Percentiles rank a stretch among this genome's conserved stretches.
phyloP scores from a whole-genome alignment of 2,113 vertebrate species.

The Polyodon spathula region DNA sequence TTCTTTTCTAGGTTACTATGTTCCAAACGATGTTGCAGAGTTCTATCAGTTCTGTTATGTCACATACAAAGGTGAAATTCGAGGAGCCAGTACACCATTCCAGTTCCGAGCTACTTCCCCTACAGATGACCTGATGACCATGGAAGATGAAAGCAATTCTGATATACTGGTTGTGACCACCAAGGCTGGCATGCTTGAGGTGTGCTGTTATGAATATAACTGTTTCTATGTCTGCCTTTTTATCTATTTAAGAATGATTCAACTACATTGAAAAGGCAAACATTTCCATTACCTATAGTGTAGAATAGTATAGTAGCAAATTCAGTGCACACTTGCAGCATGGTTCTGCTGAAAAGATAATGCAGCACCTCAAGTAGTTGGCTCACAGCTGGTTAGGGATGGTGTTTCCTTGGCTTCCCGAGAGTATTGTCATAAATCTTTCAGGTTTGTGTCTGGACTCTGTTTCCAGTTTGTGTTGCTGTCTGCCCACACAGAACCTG shows the following conservation, averaged over 20 bases:
- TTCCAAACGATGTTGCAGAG: constrained; percentile 92
- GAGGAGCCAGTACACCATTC: constrained; percentile 96
- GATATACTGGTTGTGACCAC: constrained; percentile 97
- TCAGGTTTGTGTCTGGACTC: too few relatives aligned
- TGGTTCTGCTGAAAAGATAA: too few relatives aligned
- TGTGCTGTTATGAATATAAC: constrained; percentile 29
- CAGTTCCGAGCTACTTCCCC: constrained; percentile 85
- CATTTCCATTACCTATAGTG: too few relatives aligned
- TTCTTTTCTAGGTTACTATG: constrained; percentile 75
- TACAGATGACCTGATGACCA: constrained; percentile 85
- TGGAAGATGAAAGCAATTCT: constrained; percentile 93
- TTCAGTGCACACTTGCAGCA: too few relatives aligned
- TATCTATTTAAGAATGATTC: background rate
- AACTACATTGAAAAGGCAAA: too few relatives aligned
- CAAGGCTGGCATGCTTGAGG: constrained; percentile 89
- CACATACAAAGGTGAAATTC: constrained; percentile 94
- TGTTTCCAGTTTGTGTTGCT: too few relatives aligned
- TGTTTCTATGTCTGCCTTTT: background rate
- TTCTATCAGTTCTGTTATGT: constrained; percentile 99
- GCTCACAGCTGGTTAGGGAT: too few relatives aligned
- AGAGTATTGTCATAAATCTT: too few relatives aligned
- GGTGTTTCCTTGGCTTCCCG: too few relatives aligned
- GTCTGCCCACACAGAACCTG: too few relatives aligned
- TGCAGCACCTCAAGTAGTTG: too few relatives aligned
- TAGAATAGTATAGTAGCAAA: too few relatives aligned